Evolutionary conservation across 2,888 invertebrate genomes (phyloP), one percentile per base, ranked within the genome.

Genomic region (Boloria euphrosyne): DNA sequence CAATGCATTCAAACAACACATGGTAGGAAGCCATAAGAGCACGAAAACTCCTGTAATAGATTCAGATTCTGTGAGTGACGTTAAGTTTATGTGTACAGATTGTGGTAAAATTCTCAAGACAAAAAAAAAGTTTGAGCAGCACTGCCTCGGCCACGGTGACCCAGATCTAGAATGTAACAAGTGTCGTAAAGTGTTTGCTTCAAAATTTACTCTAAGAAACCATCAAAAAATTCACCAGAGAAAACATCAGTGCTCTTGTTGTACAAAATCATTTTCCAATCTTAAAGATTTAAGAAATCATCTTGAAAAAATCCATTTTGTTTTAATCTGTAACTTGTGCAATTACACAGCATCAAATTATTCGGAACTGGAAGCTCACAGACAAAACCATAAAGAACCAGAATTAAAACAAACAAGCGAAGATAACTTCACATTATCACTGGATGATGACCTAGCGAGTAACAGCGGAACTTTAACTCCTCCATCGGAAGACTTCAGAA

Each of bases 101-200:
- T 93, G 93, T 69, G 87, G 85, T 0, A 90, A 89, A 69, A 80
- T 74, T 14, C 75, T 92, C 1, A 91, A 89, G 66, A 85, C 70
- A 17, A 79, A 82, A 60, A 77, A 82, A 61, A 92, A 91, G 70
- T 89, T 85, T 66, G 84, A 88, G 50, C 72, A 76, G 14, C 93
- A 93, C 74, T 82, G 84, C 71, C 75, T 83, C 27, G 86, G 86
- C 0, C 93, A 93, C 65, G 91, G 91, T 0, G 82, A 92, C 74
- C 92, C 93, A 0, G 87, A 92, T 0, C 66, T 88, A 5, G 91
- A 92, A 78, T 93, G 93, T 69, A 73, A 77, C 13, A 83, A 82
- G 69, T 93, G 93, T 75, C 81, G 79, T 17, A 93, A 92, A 76
- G 91, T 92, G 0, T 92, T 90, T 75, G 89, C 91, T 0, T 86